Evolutionary conservation across 2,797 vertebrate species (phyloP).

Genomic region (Rhodeus uyekii): DNA sequence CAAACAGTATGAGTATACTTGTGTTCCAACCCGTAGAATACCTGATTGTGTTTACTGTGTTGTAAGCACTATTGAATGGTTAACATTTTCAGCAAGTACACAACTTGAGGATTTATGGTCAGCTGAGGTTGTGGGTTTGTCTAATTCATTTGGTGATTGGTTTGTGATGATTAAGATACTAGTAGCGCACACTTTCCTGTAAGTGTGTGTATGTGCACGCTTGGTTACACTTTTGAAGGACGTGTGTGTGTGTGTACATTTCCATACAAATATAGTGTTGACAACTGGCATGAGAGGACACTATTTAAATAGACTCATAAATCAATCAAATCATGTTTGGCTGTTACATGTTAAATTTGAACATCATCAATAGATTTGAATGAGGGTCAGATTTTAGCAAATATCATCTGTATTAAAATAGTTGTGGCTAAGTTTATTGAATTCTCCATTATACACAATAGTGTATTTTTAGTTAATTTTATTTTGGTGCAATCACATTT

Average conservation of each 20-base stretch:
- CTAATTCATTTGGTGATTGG: conserved; percentile 17
- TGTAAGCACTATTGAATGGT: neutral
- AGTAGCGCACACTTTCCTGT: neutral
- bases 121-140: neutral
- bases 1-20: neutral
- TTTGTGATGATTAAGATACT: conserved; percentile 6
- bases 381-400: neutral
- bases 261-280: neutral
- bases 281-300: neutral
- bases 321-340: neutral
- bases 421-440: neutral
- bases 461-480: neutral
- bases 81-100: conserved; percentile 20
- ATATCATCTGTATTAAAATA: neutral
- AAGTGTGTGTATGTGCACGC: neutral
- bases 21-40: neutral
- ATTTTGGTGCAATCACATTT: neutral
- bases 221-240: neutral
- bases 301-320: neutral
- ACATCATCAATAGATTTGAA: neutral
- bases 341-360: neutral
- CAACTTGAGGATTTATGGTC: neutral
- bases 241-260: neutral
- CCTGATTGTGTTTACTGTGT: conserved; percentile 16
- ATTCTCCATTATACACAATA: too few species aligned